A percentile compares a stretch with the other conserved stretches of the same genome.
Evolutionary conservation across 2,888 invertebrate genomes (phyloP).

Genomic region (Pelosia muscerda): DNA sequence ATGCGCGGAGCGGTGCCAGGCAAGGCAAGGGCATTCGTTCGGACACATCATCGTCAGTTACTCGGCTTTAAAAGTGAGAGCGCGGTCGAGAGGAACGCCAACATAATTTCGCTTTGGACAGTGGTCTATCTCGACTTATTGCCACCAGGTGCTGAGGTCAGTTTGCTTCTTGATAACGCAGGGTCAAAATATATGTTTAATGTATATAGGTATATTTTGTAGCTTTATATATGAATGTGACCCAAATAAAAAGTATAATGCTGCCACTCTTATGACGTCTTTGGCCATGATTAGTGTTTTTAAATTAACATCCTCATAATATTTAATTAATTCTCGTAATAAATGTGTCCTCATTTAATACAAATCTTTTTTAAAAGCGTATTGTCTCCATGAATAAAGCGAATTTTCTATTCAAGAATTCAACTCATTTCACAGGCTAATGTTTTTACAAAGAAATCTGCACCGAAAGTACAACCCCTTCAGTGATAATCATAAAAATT

Average conservation of each 20-base stretch:
- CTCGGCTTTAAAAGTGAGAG: too few relatives aligned
- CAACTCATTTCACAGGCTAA: conserved; percentile 11
- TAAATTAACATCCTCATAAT: neutral
- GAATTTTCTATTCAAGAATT: conserved; percentile 18
- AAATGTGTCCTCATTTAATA: conserved; percentile 9
- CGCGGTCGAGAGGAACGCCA: too few relatives aligned
- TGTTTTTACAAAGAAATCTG: conserved; percentile 25
- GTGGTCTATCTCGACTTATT: too few relatives aligned
- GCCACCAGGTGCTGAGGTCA: too few relatives aligned
- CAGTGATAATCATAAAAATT: conserved; percentile 26
- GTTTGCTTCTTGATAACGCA: too few relatives aligned
- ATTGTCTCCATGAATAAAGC: conserved; percentile 13
- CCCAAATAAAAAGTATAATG: neutral
- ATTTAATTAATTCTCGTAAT: conserved; percentile 14
- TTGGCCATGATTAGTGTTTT: neutral
- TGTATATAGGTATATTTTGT: too few relatives aligned
- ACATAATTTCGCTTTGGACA: too few relatives aligned
- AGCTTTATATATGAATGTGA: neutral
- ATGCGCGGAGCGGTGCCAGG: too few relatives aligned
- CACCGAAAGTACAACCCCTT: conserved; percentile 25
- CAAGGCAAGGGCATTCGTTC: too few relatives aligned
- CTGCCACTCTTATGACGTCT: neutral
- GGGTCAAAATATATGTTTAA: too few relatives aligned
- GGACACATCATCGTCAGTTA: too few relatives aligned
- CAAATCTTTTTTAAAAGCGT: conserved; percentile 14